Evolutionary conservation across 2,797 vertebrate species (phyloP), one percentile per base, ranked within the genome.

Genomic region (Eutrigla gurnardus): DNA sequence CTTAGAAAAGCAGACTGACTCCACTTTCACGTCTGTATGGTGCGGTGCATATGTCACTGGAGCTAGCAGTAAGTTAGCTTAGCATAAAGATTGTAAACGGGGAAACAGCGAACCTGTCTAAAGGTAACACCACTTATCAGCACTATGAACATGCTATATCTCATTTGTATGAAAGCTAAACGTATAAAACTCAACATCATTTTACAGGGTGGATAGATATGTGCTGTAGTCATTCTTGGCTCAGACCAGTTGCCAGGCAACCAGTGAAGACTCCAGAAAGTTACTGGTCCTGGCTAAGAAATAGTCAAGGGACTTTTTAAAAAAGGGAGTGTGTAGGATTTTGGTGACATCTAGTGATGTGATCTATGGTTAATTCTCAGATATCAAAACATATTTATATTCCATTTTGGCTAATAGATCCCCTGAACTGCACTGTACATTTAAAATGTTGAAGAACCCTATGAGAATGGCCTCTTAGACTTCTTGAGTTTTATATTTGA

Each of bases 401-500:
- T 42, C 7, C 40, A 12, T 11, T 42, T 12, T 11, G 10, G 40
- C 40, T 42, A 25, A 25, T 25, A 25, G 40, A 42, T 42, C 9
- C 40, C 40, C 10, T 25, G 25, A 25, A 25, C 25, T 25, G n/a
- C n/a, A n/a, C n/a, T n/a, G n/a, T n/a, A 25, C 25, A 25, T 47
- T 47, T 35, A n/a, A 43, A 37, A 50, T 25, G 33, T 17, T 35
- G 39, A 33, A 60, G 18, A 60, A 25, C 39, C 37, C 6, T 18
- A 40, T n/a, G 6, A 18, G 17, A 43, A 7, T 36, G 32, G 18
- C 55, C 45, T 60, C 35, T 32, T 35, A 3, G 33, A 35, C 18
- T 25, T 77, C n/a, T n/a, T n/a, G n/a, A n/a, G n/a, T n/a, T n/a
- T 54, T 15, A 39, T 35, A 15, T 67, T 37, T 69, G 14, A 11